Evolutionary conservation across 2,888 invertebrate genomes (phyloP), one percentile per base, ranked within the genome.

Genomic region (Drymonia ruficornis): DNA sequence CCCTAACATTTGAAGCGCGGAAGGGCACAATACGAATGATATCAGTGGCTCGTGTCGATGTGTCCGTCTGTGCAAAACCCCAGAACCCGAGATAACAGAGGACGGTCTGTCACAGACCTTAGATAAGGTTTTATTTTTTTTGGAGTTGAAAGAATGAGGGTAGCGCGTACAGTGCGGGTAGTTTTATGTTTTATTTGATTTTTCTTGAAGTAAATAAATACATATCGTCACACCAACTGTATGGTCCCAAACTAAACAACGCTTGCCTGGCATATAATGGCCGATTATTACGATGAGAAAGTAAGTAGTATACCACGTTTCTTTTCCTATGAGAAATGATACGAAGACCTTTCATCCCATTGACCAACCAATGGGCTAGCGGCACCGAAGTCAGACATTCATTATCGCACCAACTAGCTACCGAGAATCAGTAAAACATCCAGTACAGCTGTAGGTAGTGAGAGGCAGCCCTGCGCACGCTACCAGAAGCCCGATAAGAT

Each of bases 111-210:
- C 18, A 42, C 18, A 18, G 11, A 9, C 18, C 42, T 42, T 42
- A 43, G 43, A 43, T 43, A 43, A 43, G 19, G 19, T 16, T 40
- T 40, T 40, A 16, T 16, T 40, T 16, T 38, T 40, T 40, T 16
- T 38, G 15, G 16, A 16, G 40, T 16, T 16, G 9, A 40, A 16
- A 38, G 15, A 40, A n/a, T 16, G 9, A 40, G 38, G 38, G 38
- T 12, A 15, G n/a, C n/a, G n/a, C 0, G 5, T 38, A 11, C 3
- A 31, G n/a, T n/a, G 5, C 0, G 16, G 16, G 16, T 16, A 16
- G 40, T 9, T 16, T 40, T 15, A 40, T 38, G 6, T 38, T 15
- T 38, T 38, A 1, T 13, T 38, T 38, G 1, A 11, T 9, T 9
- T 12, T 31, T 31, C 31, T 31, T 31, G 23, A 23, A 23, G 23